A percentile compares a stretch with the other conserved stretches of the same genome.
These are phyloP conservation scores for Hiodon tergisus DNA, from an alignment of 2,113 vertebrate species.

Conservation along the genomic window DNA sequence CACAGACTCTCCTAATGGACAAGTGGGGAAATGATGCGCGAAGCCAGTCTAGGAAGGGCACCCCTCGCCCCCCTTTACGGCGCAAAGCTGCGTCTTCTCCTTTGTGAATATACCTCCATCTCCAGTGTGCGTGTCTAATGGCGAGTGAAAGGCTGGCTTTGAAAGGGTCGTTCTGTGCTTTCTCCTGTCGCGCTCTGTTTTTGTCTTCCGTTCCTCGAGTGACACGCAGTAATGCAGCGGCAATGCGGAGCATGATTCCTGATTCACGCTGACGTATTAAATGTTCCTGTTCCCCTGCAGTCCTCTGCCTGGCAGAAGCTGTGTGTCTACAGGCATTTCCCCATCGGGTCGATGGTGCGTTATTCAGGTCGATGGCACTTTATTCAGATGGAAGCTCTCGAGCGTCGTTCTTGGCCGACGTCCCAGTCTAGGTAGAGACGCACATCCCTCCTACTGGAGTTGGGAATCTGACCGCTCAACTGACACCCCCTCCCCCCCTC, in stretches of 20 bases:
- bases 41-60: not conserved
- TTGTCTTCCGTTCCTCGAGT: not conserved
- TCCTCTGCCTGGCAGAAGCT: no score
- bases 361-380: no score
- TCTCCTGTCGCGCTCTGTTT: not conserved
- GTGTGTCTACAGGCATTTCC: conserved; percentile 9
- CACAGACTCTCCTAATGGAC: conserved; percentile 13
- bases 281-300: no score
- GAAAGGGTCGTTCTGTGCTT: not conserved
- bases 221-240: no score
- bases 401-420: conserved; percentile 22
- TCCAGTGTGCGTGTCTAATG: not conserved
- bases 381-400: conserved; percentile 20
- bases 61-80: not conserved
- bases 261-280: no score
- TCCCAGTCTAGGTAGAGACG: not conserved
- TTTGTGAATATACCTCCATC: not conserved
- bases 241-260: no score
- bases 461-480: no score
- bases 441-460: not conserved
- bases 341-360: conserved; percentile 19
- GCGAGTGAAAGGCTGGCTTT: not conserved
- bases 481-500: no score
- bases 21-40: conserved; percentile 18
- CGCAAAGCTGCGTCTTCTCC: conserved; percentile 20